phyloP scores from a whole-genome alignment of 1,140 invertebrate genomes.

The Microplitis mediator region DNA sequence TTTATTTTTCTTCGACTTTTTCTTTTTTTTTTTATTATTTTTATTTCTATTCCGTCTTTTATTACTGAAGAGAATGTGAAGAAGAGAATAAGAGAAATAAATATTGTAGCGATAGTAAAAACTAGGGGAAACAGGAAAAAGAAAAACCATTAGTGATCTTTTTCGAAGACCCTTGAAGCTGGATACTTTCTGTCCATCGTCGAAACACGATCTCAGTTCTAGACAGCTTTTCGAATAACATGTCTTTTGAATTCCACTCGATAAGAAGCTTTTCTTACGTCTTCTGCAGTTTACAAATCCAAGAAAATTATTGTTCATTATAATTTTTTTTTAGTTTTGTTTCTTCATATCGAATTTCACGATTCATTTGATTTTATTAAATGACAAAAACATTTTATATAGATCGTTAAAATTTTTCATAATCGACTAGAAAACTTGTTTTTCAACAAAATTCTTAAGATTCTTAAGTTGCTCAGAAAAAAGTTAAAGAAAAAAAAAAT shows the following conservation, averaged over 20 bases:
- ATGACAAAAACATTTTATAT: too few species aligned
- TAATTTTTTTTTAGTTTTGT: not conserved
- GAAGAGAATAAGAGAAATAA: not conserved
- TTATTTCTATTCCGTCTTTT: not conserved
- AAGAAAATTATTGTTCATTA: not conserved
- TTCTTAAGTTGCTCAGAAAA: not conserved
- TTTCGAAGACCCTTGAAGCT: not conserved
- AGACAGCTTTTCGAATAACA: conserved; percentile 6
- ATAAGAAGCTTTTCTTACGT: not conserved
- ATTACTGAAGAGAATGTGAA: not conserved
- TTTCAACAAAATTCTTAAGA: not conserved
- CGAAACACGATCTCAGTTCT: not conserved
- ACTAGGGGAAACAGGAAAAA: not conserved
- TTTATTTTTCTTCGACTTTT: not conserved
- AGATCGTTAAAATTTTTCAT: too few species aligned
- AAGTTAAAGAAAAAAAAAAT: not conserved
- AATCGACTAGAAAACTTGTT: not conserved
- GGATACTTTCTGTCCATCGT: not conserved
- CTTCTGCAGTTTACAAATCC: not conserved
- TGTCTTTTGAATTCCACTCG: conserved; percentile 5
- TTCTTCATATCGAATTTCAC: too few species aligned
- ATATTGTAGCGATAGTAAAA: not conserved
- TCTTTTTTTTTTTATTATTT: not conserved
- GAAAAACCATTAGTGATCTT: conserved; percentile 2
- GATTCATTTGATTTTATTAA: too few species aligned